These are phyloP conservation scores for Scaptodrosophila latifasciaeformis DNA, from an alignment of 2,888 invertebrate genomes.

Conservation along the genomic window DNA sequence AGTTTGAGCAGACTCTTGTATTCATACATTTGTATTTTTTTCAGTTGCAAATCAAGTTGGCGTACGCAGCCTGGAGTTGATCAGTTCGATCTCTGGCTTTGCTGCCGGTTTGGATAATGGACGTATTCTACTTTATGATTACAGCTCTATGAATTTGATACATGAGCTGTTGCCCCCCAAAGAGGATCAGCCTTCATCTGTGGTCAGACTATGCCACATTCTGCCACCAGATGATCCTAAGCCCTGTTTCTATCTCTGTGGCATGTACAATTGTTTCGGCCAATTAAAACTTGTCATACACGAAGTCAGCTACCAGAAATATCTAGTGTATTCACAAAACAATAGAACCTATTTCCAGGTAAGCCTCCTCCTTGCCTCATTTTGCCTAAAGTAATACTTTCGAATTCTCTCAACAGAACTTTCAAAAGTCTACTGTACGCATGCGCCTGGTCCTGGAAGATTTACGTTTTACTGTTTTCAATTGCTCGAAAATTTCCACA, in stretches of 20 bases:
- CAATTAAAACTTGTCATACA: too few relatives aligned
- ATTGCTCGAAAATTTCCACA: too few relatives aligned
- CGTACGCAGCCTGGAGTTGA: too few relatives aligned
- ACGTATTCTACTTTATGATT: conserved; percentile 66
- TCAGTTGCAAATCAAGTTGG: background rate
- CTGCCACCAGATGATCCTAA: conserved; percentile 96
- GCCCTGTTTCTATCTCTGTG: conserved; percentile 92
- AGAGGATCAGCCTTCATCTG: background rate
- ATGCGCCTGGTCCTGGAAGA: conserved; percentile 78
- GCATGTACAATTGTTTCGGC: conserved; percentile 70
- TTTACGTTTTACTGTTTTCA: conserved; percentile 75
- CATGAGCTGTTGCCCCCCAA: conserved; percentile 40
- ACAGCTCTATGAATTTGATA: conserved; percentile 56
- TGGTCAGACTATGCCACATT: conserved; percentile 73
- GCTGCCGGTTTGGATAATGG: conserved; percentile 72
- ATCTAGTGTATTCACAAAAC: conserved; percentile 76
- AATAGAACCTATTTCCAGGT: conserved; percentile 82
- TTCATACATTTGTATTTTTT: background rate
- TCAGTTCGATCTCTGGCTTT: conserved; percentile 59
- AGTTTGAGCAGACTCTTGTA: background rate
- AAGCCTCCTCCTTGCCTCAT: conserved; percentile 33
- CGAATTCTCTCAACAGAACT: conserved; percentile 76
- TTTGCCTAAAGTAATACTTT: too few relatives aligned
- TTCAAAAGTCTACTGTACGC: conserved; percentile 78
- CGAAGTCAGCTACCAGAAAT: conserved; percentile 83